Percentiles rank a stretch among this genome's conserved stretches.
phyloP scores from a whole-genome alignment of 1,140 invertebrate species.

The Arion vulgaris region DNA sequence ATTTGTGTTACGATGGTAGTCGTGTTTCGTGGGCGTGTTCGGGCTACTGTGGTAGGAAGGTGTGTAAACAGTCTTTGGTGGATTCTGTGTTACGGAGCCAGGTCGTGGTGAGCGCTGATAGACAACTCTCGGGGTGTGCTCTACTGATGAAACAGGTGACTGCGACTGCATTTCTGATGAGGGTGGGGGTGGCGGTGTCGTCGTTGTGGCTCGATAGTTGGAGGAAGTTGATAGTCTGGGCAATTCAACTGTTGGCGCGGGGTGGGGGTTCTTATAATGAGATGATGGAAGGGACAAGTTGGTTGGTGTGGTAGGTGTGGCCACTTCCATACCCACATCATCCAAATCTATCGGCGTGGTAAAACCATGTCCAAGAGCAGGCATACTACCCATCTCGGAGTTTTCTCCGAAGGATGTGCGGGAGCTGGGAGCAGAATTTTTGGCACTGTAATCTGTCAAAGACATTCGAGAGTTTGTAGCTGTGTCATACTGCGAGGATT shows the following conservation, averaged over 20 bases:
- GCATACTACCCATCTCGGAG: slow-evolving; percentile 59
- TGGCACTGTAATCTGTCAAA: slow-evolving; percentile 56
- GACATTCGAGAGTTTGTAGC: slow-evolving; percentile 66
- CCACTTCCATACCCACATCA: slow-evolving; percentile 47
- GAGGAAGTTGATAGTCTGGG: background rate
- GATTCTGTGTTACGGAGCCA: background rate
- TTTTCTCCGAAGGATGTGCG: slow-evolving; percentile 66
- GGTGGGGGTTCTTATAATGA: slow-evolving; percentile 22
- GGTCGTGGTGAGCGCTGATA: slow-evolving; percentile 8
- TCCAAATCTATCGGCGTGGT: slow-evolving; percentile 45
- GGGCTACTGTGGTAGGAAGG: background rate
- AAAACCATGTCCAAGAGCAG: slow-evolving; percentile 41
- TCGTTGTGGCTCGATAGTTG: slow-evolving; percentile 11
- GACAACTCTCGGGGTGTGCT: background rate
- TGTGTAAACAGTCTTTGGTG: background rate
- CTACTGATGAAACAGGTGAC: background rate
- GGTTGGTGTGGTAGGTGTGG: slow-evolving; percentile 39
- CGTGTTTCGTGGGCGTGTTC: background rate
- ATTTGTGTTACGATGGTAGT: background rate
- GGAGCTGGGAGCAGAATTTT: slow-evolving; percentile 63
- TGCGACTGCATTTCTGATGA: slow-evolving; percentile 15
- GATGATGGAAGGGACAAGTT: slow-evolving; percentile 26
- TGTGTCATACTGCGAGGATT: slow-evolving; percentile 67
- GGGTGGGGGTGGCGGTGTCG: slow-evolving; percentile 39
- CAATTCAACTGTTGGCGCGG: slow-evolving; percentile 20